phyloP scores from a whole-genome alignment of 2,113 vertebrate species.

The Gymnarchus niloticus region DNA sequence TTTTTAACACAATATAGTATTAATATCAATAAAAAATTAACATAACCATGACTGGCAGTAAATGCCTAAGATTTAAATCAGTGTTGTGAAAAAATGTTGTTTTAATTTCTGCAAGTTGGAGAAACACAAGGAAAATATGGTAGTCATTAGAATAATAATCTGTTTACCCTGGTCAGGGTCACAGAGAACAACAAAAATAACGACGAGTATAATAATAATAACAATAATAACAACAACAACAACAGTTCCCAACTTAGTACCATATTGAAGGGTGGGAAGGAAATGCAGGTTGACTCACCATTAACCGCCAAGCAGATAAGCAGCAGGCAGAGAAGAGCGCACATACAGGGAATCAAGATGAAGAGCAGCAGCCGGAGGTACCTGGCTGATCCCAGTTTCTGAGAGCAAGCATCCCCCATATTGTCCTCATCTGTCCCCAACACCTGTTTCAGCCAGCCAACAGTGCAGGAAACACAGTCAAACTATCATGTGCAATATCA shows the following conservation, averaged over 20 bases:
- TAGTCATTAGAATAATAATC: too few species aligned
- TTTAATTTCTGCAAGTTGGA: too few species aligned
- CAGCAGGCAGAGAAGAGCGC: constrained; percentile 67
- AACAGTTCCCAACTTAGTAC: background rate
- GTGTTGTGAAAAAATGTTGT: background rate
- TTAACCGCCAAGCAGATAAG: constrained; percentile 67
- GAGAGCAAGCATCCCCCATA: constrained; percentile 64
- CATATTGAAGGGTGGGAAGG: background rate
- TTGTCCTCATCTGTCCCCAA: constrained; percentile 60
- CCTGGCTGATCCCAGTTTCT: constrained; percentile 62
- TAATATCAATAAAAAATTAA: background rate
- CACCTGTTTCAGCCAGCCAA: constrained; percentile 49
- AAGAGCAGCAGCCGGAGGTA: constrained; percentile 66
- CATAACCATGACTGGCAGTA: background rate
- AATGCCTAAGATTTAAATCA: background rate
- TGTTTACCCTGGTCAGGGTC: too few species aligned
- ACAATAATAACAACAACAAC: background rate
- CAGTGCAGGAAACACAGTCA: background rate
- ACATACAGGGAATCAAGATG: constrained; percentile 72
- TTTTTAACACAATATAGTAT: background rate
- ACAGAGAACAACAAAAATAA: background rate
- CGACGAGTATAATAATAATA: background rate
- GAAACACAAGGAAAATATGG: too few species aligned
- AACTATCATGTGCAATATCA: background rate
- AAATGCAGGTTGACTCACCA: constrained; percentile 52